Conservation (phyloP, 2,797 vertebrate genomes). For the Xyrichtys novacula region DNA sequence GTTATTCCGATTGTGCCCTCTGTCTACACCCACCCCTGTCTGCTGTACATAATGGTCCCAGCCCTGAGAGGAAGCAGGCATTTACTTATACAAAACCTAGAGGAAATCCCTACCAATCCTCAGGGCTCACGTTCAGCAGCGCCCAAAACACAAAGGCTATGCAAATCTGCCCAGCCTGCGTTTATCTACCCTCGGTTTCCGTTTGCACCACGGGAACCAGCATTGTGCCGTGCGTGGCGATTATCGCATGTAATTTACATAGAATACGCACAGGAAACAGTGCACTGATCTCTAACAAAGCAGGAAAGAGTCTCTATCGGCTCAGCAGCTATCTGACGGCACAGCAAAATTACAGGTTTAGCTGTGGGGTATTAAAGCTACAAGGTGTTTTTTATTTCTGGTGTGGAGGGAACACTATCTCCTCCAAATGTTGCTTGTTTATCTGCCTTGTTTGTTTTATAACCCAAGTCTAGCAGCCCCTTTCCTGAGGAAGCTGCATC, state of each 20-base stretch:
- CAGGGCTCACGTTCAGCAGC: conserved; percentile 82
- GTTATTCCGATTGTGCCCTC: conserved; percentile 80
- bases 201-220: conserved; percentile 84
- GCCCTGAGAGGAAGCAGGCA: conserved; percentile 85
- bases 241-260: conserved; percentile 88
- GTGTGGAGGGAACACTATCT: conserved; percentile 79
- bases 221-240: conserved; percentile 85
- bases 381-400: conserved; percentile 81
- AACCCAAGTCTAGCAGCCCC: conserved; percentile 73
- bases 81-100: conserved; percentile 83
- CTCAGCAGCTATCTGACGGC: conserved; percentile 83
- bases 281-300: conserved; percentile 84
- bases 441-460: conserved; percentile 85
- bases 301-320: conserved; percentile 81
- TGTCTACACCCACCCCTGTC: conserved; percentile 78
- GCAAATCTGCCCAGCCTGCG: conserved; percentile 85
- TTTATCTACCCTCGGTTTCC: conserved; percentile 86
- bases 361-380: conserved; percentile 84
- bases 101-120: conserved; percentile 81
- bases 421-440: conserved; percentile 83
- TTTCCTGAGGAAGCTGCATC: conserved; percentile 72
- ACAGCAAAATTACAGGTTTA: conserved; percentile 84
- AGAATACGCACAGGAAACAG: conserved; percentile 85
- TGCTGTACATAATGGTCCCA: conserved; percentile 82
- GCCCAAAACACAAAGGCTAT: conserved; percentile 86